Conservation (phyloP, 2,888 invertebrate genomes). For the Himalopsyche tibetana region DNA sequence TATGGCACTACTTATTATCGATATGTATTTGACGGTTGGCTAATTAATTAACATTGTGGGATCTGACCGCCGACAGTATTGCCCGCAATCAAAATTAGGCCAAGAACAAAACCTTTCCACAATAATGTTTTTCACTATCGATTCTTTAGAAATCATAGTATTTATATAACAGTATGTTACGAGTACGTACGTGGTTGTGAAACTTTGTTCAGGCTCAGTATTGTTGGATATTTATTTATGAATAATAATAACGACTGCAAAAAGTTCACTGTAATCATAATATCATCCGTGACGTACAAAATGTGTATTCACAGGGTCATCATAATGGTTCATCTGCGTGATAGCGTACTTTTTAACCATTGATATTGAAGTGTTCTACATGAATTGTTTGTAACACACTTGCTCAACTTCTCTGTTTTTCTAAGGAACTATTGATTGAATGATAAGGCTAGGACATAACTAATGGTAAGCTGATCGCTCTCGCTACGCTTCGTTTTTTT, state of each 20-base stretch:
- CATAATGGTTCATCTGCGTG: background rate
- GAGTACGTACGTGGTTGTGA: conserved; percentile 8
- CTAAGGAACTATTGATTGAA: no score
- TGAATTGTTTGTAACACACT: no score
- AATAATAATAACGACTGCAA: background rate
- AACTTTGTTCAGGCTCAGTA: background rate
- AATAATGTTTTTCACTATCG: conserved; percentile 4
- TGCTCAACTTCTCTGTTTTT: no score
- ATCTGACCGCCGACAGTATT: background rate
- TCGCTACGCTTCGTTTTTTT: no score
- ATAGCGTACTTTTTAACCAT: no score
- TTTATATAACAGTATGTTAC: background rate
- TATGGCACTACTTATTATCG: background rate
- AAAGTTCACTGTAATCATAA: background rate
- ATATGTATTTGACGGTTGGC: conserved; percentile 18
- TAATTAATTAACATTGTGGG: conserved; percentile 8
- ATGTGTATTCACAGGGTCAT: background rate
- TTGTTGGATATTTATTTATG: background rate
- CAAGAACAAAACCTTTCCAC: conserved; percentile 27
- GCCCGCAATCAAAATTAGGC: background rate
- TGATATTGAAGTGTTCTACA: no score
- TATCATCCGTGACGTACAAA: background rate
- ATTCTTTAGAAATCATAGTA: conserved; percentile 28
- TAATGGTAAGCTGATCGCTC: no score
- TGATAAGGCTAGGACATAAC: no score